A percentile compares a stretch with the other conserved stretches of the same genome.
These are phyloP conservation scores for Slavum lentiscoides DNA, from an alignment of 2,888 invertebrate genomes.

Conservation along the genomic window DNA sequence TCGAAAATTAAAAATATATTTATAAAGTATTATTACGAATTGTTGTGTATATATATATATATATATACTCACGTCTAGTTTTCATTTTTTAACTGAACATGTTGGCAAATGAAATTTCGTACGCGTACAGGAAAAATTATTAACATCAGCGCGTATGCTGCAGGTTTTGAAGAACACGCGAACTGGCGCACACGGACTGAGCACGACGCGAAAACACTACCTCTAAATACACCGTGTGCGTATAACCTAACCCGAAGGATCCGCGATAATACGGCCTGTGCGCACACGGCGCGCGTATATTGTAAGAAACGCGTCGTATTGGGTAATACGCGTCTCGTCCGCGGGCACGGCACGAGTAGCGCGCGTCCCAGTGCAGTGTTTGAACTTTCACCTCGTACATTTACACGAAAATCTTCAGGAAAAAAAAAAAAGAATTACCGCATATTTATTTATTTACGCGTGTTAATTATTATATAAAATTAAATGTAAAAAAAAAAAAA, in stretches of 20 bases:
- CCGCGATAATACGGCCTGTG: conserved; percentile 1
- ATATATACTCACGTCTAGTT: conserved; percentile 32
- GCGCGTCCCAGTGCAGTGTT: not conserved
- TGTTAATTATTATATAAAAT: not conserved
- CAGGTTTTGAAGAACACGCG: not conserved
- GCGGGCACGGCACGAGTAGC: conserved; percentile 12
- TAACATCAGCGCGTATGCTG: not conserved
- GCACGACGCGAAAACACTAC: conserved; percentile 27
- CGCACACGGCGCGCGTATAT: too few species aligned
- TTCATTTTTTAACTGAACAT: conserved; percentile 35
- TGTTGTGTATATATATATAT: too few species aligned
- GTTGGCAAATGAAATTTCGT: not conserved
- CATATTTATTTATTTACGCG: too few species aligned
- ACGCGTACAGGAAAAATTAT: not conserved
- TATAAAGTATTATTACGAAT: too few species aligned
- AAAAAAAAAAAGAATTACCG: not conserved
- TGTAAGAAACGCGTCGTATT: conserved; percentile 2
- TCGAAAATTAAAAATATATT: too few species aligned
- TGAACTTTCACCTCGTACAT: conserved; percentile 41
- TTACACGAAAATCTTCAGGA: not conserved
- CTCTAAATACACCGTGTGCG: not conserved
- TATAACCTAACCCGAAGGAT: conserved; percentile 26
- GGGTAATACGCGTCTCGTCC: conserved; percentile 14
- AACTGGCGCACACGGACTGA: not conserved
- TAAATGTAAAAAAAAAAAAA: not conserved